Conservation (phyloP, 37 sponge, comb jelly and placozoan genomes). For the Theonella swinhoei region DNA sequence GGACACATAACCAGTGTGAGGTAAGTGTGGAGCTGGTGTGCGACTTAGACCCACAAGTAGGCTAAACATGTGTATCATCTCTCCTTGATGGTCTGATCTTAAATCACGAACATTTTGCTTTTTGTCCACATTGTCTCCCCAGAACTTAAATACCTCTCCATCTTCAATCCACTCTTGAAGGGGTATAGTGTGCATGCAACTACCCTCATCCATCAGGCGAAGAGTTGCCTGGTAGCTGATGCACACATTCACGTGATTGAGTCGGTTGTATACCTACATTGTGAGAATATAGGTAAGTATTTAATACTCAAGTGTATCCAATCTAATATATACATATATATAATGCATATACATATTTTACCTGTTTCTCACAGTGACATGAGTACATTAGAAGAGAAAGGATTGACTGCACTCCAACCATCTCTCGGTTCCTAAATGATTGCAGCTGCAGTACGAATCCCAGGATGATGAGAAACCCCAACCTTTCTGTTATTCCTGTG, state of each 20-base stretch:
- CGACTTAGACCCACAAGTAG: neutral
- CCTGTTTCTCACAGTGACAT: neutral
- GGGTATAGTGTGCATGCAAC: neutral
- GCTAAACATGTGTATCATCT: neutral
- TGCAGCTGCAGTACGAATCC: slow-evolving; percentile 9
- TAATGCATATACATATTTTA: neutral
- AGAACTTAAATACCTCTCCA: neutral
- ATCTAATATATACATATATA: too few species aligned
- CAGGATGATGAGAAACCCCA: slow-evolving; percentile 8
- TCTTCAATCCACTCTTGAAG: too few species aligned
- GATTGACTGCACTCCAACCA: slow-evolving; percentile 2
- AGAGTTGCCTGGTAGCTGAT: slow-evolving; percentile 10
- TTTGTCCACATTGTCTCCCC: slow-evolving; percentile 20
- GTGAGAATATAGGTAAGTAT: too few species aligned
- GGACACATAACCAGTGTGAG: neutral
- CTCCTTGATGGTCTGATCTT: slow-evolving; percentile 11
- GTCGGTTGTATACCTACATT: slow-evolving; percentile 9
- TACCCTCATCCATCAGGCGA: neutral
- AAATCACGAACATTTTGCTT: slow-evolving; percentile 1
- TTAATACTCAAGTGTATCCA: too few species aligned
- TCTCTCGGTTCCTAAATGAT: slow-evolving; percentile 2
- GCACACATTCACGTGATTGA: neutral
- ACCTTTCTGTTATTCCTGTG: slow-evolving; percentile 6
- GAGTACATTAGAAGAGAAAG: slow-evolving; percentile 3
- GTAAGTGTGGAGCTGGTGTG: neutral